phyloP scores from a whole-genome alignment of 2,113 vertebrate species.

The Atlantisia rogersi region DNA sequence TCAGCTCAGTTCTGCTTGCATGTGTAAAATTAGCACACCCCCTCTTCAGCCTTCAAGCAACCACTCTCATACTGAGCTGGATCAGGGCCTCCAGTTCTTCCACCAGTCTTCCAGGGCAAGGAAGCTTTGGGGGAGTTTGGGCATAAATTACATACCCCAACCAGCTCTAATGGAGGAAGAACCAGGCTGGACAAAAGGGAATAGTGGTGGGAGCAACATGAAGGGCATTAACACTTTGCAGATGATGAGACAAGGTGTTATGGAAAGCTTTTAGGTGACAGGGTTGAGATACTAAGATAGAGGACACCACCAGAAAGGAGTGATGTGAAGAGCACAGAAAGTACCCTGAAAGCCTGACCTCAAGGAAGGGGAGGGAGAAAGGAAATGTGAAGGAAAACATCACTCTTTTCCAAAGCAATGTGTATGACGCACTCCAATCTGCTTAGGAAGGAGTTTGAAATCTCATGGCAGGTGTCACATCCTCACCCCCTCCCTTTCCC shows the following conservation, averaged over 20 bases:
- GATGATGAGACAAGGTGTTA: background rate
- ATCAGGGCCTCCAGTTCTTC: background rate
- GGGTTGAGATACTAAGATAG: background rate
- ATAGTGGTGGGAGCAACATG: background rate
- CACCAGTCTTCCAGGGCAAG: background rate
- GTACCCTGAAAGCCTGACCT: background rate
- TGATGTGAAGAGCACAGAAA: background rate
- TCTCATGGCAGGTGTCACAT: background rate
- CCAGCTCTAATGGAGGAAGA: background rate
- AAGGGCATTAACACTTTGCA: background rate
- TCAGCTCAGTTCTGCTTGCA: background rate
- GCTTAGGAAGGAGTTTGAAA: conserved; percentile 1
- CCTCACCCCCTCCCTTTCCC: background rate
- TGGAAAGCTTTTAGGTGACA: background rate
- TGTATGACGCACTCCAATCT: background rate
- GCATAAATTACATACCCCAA: background rate
- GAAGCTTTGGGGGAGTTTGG: background rate
- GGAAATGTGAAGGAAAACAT: background rate
- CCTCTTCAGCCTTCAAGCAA: background rate
- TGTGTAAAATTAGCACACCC: background rate
- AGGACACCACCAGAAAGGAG: background rate
- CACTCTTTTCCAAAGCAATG: conserved; percentile 23
- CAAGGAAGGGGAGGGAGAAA: background rate
- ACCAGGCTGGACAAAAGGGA: background rate
- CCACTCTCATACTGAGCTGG: background rate